Conservation (phyloP, 1,140 invertebrate genomes). For the Cheumatopsyche charites region DNA sequence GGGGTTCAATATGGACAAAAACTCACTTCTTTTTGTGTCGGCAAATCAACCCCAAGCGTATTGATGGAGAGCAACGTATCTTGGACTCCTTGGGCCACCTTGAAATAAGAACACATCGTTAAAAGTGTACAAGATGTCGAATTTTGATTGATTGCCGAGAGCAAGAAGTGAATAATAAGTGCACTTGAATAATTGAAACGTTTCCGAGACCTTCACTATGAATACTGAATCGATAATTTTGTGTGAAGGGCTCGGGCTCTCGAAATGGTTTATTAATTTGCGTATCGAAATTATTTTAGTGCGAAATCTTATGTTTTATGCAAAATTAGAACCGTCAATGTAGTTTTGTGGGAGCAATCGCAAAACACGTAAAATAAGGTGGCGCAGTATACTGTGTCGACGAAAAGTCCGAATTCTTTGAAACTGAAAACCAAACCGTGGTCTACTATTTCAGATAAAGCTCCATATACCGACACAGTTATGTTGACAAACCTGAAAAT, state of each 20-base stretch:
- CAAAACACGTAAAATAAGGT: conserved; percentile 65
- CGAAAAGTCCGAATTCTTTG: conserved; percentile 67
- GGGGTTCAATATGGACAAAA: neutral
- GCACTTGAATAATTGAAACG: neutral
- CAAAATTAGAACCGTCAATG: conserved; percentile 56
- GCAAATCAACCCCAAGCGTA: conserved; percentile 60
- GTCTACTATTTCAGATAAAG: conserved; percentile 66
- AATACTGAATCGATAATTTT: too few species aligned
- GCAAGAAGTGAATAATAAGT: conserved; percentile 2
- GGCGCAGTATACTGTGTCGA: conserved; percentile 65
- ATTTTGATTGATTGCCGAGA: conserved; percentile 13
- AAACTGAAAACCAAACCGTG: conserved; percentile 66
- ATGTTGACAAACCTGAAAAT: conserved; percentile 61
- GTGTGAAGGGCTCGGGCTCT: too few species aligned
- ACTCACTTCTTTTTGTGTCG: conserved; percentile 62
- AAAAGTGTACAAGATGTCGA: neutral
- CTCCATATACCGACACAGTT: conserved; percentile 64
- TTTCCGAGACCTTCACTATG: too few species aligned
- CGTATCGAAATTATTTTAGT: too few species aligned
- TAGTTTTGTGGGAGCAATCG: conserved; percentile 66
- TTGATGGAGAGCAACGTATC: conserved; percentile 63
- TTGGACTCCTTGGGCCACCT: conserved; percentile 64
- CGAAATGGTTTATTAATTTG: too few species aligned
- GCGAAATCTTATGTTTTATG: neutral
- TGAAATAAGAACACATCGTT: conserved; percentile 30